Conservation (phyloP, 1,140 invertebrate genomes). For the Proales similis region DNA sequence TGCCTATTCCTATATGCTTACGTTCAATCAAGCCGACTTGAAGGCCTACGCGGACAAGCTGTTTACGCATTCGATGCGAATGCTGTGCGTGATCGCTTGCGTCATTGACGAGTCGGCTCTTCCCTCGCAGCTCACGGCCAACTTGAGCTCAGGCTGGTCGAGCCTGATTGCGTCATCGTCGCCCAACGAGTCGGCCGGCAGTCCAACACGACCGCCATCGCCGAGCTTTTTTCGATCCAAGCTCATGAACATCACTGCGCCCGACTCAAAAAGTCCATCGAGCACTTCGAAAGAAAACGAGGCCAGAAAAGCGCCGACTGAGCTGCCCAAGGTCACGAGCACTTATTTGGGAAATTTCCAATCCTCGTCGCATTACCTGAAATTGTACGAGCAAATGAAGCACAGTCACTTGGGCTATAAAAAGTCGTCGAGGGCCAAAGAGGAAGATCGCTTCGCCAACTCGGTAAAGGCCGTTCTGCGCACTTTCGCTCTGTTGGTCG, state of each 20-base stretch:
- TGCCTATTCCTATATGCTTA: slow-evolving; percentile 42
- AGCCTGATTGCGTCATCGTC: slow-evolving; percentile 33
- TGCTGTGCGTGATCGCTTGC: slow-evolving; percentile 67
- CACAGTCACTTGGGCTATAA: slow-evolving; percentile 72
- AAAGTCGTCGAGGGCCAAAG: slow-evolving; percentile 38
- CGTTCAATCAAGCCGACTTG: slow-evolving; percentile 47
- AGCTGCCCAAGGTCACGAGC: slow-evolving; percentile 38
- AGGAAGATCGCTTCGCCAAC: slow-evolving; percentile 18
- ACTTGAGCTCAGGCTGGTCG: slow-evolving; percentile 45
- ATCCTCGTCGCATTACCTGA: slow-evolving; percentile 66
- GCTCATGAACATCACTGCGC: slow-evolving; percentile 22
- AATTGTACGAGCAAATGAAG: slow-evolving; percentile 66
- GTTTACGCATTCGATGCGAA: slow-evolving; percentile 62
- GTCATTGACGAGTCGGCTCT: slow-evolving; percentile 65
- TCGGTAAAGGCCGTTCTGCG: slow-evolving; percentile 64
- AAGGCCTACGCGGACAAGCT: slow-evolving; percentile 59
- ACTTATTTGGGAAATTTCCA: slow-evolving; percentile 60
- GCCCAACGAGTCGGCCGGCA: slow-evolving; percentile 13
- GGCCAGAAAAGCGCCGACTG: neutral
- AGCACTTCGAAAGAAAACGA: neutral
- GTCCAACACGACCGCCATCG: neutral
- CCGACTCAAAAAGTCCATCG: neutral
- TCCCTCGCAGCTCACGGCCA: slow-evolving; percentile 56
- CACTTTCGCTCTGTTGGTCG: slow-evolving; percentile 63
- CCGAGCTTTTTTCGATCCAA: slow-evolving; percentile 28